Base-by-base conservation (phyloP, 1,140 invertebrate genomes). In the Bombyx mandarina region DNA sequence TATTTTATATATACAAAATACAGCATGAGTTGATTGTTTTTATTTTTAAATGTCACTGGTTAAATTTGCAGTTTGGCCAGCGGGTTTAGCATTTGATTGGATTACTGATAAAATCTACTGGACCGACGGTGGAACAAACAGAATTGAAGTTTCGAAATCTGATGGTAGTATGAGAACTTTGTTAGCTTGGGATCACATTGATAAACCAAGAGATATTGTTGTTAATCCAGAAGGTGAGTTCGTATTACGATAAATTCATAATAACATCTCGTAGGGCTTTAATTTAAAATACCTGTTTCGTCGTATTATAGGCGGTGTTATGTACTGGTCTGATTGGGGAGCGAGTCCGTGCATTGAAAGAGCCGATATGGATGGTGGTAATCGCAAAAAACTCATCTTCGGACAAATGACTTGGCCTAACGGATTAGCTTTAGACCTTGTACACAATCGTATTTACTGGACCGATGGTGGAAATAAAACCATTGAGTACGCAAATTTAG, bases 321-420 rank as follows among this genome's bases (percentile, higher is more conserved):
- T 97, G 92, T 97, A 94, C 72, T 97, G 96, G 96, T 95, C 93
- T 9, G 95, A 97, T 74, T 97, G 96, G 96, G 95, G 96, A 1
- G 88, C 90, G 43, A 88, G 90, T 42, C 92, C 95, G 1, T 92
- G 93, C 74, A 98, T 98, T 51, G 95, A 97, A 81, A 88, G 92
- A 43, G 94, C 95, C 22, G 92, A 92, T 43, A 96, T 98, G 95
- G 96, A 98, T 83, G 97, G 97, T 0, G 90, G 90, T 4, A 89
- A 92, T 35, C 88, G 96, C 6, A 84, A 84, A 43, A 80, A 90
- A 5, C 80, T 95, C 2, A 91, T 97, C 1, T 90, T 90, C 6
- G 91, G 92, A 55, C 92, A 94, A 67, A 90, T 92, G 75, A 95
- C 89, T 3, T 94, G 91, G 91, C 95, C 95, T 1, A 96, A 95